Percentiles rank a stretch among this genome's conserved stretches.
Conservation (phyloP, 2,888 invertebrate genomes). For the Coleophora deauratella region DNA sequence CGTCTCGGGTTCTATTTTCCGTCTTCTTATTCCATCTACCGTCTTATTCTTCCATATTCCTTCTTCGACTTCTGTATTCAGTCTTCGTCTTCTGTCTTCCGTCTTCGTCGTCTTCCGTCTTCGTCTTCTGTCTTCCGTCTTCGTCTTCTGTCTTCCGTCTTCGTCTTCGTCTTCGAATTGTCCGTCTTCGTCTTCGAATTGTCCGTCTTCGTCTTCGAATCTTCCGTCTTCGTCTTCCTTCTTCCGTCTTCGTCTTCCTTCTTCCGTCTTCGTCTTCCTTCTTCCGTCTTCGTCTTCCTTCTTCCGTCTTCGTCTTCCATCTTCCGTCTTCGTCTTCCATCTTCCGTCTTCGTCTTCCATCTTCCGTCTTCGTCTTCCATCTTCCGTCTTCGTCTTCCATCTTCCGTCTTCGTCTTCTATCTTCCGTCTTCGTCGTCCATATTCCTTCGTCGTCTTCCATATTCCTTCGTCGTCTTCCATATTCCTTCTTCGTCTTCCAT, state of each 20-base stretch:
- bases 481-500: no score
- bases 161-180: constrained; percentile 7
- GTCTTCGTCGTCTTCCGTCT: neutral
- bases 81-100: constrained; percentile 2
- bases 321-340: neutral
- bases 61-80: neutral
- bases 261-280: neutral
- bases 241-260: constrained; percentile 9
- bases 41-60: no score
- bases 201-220: constrained; percentile 1
- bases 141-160: constrained; percentile 11
- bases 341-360: neutral
- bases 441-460: no score
- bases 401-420: no score
- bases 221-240: constrained; percentile 1
- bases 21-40: neutral
- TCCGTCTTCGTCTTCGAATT: constrained; percentile 1
- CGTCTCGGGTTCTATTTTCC: no score
- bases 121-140: constrained; percentile 10
- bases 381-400: no score
- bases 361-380: no score
- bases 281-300: neutral
- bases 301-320: neutral
- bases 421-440: no score
- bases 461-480: no score